Percentiles rank a stretch among this genome's conserved stretches.
These are phyloP conservation scores for Amaurobius ferox DNA, from an alignment of 2,888 invertebrate species.

Conservation along the genomic window DNA sequence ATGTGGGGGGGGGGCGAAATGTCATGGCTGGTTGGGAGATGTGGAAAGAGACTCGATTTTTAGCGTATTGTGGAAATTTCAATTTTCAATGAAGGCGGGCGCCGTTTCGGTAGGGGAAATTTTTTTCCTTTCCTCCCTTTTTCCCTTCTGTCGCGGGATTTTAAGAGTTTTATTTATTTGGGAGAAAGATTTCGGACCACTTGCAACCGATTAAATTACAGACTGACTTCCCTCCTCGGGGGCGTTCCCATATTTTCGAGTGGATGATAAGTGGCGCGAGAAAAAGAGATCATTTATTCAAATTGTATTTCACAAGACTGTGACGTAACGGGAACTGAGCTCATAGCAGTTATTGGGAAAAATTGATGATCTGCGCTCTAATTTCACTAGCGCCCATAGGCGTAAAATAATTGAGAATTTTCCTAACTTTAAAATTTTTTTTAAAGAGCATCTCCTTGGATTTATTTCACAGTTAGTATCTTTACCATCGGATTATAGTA, in stretches of 20 bases:
- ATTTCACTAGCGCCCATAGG: too few species aligned
- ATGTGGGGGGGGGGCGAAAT: slow-evolving; percentile 52
- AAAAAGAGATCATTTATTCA: too few species aligned
- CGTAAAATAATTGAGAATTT: too few species aligned
- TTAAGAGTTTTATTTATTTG: slow-evolving; percentile 66
- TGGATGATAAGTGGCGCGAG: not conserved
- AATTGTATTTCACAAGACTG: too few species aligned
- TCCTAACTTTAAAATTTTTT: too few species aligned
- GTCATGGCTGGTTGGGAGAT: slow-evolving; percentile 44
- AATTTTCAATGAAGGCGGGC: slow-evolving; percentile 68
- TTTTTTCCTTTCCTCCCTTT: not conserved
- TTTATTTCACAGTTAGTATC: too few species aligned
- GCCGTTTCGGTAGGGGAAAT: slow-evolving; percentile 8
- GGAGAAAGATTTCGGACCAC: slow-evolving; percentile 48
- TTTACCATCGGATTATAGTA: too few species aligned
- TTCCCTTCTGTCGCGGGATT: slow-evolving; percentile 23
- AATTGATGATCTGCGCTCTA: too few species aligned
- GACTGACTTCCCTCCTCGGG: slow-evolving; percentile 14
- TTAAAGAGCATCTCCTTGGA: too few species aligned
- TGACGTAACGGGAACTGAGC: too few species aligned
- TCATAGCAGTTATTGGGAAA: too few species aligned
- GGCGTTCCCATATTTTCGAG: slow-evolving; percentile 11
- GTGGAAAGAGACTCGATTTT: slow-evolving; percentile 55
- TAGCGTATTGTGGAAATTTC: slow-evolving; percentile 67
- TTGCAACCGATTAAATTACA: slow-evolving; percentile 65